These are phyloP conservation scores for Aurelia sp. DNA, from an alignment of 30 jellyfish, hydroid and myxozoan species.

Conservation along the genomic window DNA sequence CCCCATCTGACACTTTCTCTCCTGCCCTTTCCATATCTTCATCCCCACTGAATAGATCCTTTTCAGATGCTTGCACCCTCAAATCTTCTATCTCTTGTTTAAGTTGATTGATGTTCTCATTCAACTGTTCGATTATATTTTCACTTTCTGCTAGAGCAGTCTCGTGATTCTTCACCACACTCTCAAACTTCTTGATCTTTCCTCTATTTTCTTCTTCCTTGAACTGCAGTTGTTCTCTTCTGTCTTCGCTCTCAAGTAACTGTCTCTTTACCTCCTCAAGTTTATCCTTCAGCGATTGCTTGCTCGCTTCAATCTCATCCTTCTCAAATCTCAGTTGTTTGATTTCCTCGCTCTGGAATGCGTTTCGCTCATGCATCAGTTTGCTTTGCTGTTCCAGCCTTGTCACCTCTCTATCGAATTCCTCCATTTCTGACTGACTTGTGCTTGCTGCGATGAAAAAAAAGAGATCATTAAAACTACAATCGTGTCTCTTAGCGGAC, in stretches of 20 bases:
- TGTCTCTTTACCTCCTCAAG: conserved; percentile 37
- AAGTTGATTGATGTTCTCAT: conserved; percentile 17
- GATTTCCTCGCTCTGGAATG: conserved; percentile 35
- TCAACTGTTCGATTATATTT: conserved; percentile 67
- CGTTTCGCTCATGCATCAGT: conserved; percentile 60
- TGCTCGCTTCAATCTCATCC: conserved; percentile 24
- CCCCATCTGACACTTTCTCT: too few relatives aligned
- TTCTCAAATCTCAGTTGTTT: conserved; percentile 46
- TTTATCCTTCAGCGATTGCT: conserved; percentile 3
- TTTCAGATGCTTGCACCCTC: conserved; percentile 6
- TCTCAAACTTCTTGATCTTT: conserved; percentile 45
- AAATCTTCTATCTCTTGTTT: conserved; percentile 17
- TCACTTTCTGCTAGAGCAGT: conserved; percentile 74
- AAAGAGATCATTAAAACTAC: neutral
- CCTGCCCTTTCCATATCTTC: neutral
- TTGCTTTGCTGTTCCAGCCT: conserved; percentile 65
- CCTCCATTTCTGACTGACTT: conserved; percentile 28
- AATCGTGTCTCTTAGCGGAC: too few relatives aligned
- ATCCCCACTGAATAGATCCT: neutral
- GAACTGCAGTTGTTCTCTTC: conserved; percentile 64
- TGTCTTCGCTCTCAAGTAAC: conserved; percentile 62
- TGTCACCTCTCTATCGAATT: conserved; percentile 43
- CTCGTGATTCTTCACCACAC: conserved; percentile 62
- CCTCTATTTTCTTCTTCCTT: conserved; percentile 58
- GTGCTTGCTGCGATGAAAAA: conserved; percentile 38